Evolutionary conservation across 2,797 vertebrate species (phyloP).

Genomic region (Numenius phaeopus): DNA sequence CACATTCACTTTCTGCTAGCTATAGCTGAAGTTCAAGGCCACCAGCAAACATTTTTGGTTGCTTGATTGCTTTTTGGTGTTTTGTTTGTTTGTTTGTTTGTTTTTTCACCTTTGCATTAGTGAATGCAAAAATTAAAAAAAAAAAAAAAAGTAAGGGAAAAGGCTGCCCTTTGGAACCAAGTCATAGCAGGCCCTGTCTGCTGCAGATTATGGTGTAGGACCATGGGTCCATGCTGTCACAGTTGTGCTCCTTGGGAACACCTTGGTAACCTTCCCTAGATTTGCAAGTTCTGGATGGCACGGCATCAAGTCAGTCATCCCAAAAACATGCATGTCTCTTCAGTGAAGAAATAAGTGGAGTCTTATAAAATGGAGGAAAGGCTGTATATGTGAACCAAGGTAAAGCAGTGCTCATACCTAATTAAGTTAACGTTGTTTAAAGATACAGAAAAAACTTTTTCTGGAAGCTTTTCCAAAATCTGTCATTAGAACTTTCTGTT

Average conservation of each 20-base stretch:
- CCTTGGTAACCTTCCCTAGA: too few species aligned
- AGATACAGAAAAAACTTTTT: not conserved
- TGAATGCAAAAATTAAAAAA: not conserved
- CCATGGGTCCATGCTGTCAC: too few species aligned
- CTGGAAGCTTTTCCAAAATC: not conserved
- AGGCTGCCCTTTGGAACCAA: not conserved
- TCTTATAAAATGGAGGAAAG: not conserved
- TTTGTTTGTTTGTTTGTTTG: not conserved
- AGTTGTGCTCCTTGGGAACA: not conserved
- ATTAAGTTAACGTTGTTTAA: not conserved
- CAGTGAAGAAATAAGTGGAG: not conserved
- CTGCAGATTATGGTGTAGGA: not conserved
- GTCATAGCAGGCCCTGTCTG: not conserved
- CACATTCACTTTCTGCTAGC: not conserved
- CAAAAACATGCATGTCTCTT: not conserved
- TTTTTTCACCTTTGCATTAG: not conserved
- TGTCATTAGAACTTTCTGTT: not conserved
- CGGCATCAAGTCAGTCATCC: not conserved
- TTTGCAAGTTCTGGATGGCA: not conserved
- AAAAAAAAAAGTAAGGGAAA: not conserved
- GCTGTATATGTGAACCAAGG: not conserved
- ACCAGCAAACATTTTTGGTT: accelerated
- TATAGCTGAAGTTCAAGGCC: not conserved
- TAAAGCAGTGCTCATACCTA: not conserved
- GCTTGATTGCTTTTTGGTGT: not conserved